Evolutionary conservation across 2,797 vertebrate species (phyloP).

Genomic region (Ispidina lecontei): DNA sequence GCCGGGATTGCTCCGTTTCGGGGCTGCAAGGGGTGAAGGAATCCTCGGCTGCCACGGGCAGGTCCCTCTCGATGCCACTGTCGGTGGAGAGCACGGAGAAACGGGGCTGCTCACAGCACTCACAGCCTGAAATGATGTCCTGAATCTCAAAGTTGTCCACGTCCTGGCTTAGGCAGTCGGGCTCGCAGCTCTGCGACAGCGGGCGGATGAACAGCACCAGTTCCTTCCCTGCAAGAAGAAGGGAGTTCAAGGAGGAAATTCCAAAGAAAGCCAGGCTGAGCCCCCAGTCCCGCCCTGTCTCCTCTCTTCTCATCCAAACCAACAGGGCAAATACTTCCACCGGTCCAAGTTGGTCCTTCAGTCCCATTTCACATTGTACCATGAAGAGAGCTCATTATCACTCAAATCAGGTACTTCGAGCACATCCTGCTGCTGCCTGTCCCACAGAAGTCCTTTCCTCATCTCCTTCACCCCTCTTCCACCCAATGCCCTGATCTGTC

Average conservation of each 20-base stretch:
- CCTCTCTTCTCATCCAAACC: no score
- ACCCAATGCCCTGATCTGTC: not conserved
- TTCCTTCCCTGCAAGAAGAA: slow-evolving; percentile 84
- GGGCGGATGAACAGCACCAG: slow-evolving; percentile 85
- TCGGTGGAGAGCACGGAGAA: slow-evolving; percentile 90
- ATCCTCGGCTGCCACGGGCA: slow-evolving; percentile 69
- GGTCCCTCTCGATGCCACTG: slow-evolving; percentile 92
- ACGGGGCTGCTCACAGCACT: slow-evolving; percentile 77
- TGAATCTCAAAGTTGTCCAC: slow-evolving; percentile 82
- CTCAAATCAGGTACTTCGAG: not conserved
- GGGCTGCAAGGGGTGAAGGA: not conserved
- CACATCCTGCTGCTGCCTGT: not conserved
- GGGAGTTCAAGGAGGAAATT: not conserved
- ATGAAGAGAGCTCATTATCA: not conserved
- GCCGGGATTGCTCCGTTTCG: slow-evolving; percentile 68
- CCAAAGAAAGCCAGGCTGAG: not conserved
- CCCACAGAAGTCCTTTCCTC: not conserved
- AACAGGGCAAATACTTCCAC: not conserved
- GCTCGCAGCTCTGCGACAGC: slow-evolving; percentile 73
- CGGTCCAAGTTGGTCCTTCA: not conserved
- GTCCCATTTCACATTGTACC: not conserved
- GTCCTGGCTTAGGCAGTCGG: slow-evolving; percentile 72
- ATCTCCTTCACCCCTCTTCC: not conserved
- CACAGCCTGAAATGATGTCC: slow-evolving; percentile 74
- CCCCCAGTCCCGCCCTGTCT: fast-evolving